Evolutionary conservation across 2,888 invertebrate genomes (phyloP).

Genomic region (Cosmia pyralina): DNA sequence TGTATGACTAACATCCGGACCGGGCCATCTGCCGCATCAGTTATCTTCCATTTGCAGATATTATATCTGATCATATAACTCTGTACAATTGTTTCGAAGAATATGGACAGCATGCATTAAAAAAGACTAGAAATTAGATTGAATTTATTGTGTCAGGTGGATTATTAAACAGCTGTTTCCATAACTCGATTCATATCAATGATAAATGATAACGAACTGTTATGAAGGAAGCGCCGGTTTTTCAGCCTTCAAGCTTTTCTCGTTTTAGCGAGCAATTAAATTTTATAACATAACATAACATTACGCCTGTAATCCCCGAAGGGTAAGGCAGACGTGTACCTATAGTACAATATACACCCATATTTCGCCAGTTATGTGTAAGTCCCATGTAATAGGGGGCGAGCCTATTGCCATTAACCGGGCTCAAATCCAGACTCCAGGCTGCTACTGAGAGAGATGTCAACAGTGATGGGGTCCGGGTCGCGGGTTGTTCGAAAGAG

Average conservation of each 20-base stretch:
- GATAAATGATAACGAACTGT: too few relatives aligned
- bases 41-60: slow-evolving; percentile 76
- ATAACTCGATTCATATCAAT: not conserved
- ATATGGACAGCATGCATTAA: not conserved
- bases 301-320: too few relatives aligned
- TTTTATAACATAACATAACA: too few relatives aligned
- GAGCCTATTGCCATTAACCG: too few relatives aligned
- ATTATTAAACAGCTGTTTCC: not conserved
- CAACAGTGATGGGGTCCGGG: too few relatives aligned
- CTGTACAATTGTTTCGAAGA: slow-evolving; percentile 14
- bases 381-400: too few relatives aligned
- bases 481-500: too few relatives aligned
- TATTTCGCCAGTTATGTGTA: too few relatives aligned
- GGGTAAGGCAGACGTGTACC: too few relatives aligned
- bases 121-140: not conserved
- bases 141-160: not conserved
- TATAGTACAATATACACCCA: too few relatives aligned
- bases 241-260: not conserved
- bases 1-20: slow-evolving; percentile 87
- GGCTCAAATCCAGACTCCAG: too few relatives aligned
- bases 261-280: not conserved
- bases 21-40: slow-evolving; percentile 79
- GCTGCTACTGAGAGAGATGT: too few relatives aligned
- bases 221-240: not conserved
- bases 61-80: slow-evolving; percentile 70